Evolutionary conservation across 1,140 invertebrate species (phyloP), one percentile per base, ranked within the genome.

Genomic region (Euwallacea fornicatus): DNA sequence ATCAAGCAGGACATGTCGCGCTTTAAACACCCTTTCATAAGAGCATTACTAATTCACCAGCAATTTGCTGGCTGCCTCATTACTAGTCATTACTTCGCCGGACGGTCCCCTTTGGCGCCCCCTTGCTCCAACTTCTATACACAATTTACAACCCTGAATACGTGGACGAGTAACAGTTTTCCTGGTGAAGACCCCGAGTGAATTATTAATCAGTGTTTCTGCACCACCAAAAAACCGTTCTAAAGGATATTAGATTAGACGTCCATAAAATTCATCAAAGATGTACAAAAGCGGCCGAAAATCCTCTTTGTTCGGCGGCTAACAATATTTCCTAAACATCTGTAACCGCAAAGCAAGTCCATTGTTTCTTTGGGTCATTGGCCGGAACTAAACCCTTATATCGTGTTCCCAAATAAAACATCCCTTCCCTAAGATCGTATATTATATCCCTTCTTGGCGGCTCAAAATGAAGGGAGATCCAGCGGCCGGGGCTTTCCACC

Each of bases 21-120:
- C 66, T 68, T 68, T 68, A 68, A 60, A 68, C 66, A 68, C 66
- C 66, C 66, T 68, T 68, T 68, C 55, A 68, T 68, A 60, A 55
- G 66, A 8, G 13, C 66, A 59, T 68, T 68, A 68, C 44, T 68
- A 68, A 68, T 68, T 68, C 66, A 68, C 56, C 41, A 50, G 66
- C 66, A 68, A 68, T 68, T 68, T 68, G 66, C 66, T 60, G 44
- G 53, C 21, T n/a, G 56, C 11, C 66, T 68, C 66, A 68, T 68
- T 68, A 68, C 66, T 68, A 68, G 66, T 68, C 66, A 68, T 68
- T 68, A 66, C 54, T 56, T 58, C 58, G 54, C 65, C 15, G 55
- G 66, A 68, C 64, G 15, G 54, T 44, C 42, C 16, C 61, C 10
- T 47, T 63, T 63, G 15, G 44, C 61, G 15, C 63, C 63, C 59